phyloP scores from a whole-genome alignment of 2,113 vertebrate species.

The Plecotus auritus region DNA sequence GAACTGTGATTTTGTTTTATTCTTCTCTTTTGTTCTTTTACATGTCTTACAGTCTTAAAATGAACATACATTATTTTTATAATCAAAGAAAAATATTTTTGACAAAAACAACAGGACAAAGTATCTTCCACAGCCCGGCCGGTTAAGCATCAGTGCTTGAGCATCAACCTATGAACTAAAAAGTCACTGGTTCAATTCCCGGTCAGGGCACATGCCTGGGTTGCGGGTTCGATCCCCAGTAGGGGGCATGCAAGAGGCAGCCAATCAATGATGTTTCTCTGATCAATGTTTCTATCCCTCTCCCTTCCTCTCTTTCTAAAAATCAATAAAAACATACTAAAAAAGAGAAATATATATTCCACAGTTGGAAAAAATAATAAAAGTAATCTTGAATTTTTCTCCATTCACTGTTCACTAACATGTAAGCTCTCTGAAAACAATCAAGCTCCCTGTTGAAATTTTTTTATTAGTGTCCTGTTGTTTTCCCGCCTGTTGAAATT shows the following conservation, averaged over 20 bases:
- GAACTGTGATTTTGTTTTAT: background rate
- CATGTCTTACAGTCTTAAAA: background rate
- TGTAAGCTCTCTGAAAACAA: background rate
- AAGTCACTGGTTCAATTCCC: no score
- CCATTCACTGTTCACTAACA: background rate
- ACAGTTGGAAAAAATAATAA: background rate
- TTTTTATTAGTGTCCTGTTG: no score
- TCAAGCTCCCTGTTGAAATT: background rate
- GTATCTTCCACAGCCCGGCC: background rate
- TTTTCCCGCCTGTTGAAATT: background rate
- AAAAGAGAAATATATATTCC: background rate
- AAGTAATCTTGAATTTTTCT: background rate
- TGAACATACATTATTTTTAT: background rate
- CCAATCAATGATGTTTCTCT: no score
- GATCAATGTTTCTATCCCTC: no score
- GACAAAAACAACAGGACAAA: background rate
- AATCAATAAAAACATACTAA: no score
- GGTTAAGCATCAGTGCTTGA: no score
- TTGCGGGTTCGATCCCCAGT: no score
- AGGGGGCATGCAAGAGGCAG: no score
- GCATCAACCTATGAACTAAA: no score
- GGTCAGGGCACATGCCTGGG: no score
- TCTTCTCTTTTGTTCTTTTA: background rate
- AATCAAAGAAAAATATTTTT: background rate
- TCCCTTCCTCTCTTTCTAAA: no score